Evolutionary conservation across 64 coral and sea anemone genomes (phyloP).

Genomic region (Platygyra sinensis): DNA sequence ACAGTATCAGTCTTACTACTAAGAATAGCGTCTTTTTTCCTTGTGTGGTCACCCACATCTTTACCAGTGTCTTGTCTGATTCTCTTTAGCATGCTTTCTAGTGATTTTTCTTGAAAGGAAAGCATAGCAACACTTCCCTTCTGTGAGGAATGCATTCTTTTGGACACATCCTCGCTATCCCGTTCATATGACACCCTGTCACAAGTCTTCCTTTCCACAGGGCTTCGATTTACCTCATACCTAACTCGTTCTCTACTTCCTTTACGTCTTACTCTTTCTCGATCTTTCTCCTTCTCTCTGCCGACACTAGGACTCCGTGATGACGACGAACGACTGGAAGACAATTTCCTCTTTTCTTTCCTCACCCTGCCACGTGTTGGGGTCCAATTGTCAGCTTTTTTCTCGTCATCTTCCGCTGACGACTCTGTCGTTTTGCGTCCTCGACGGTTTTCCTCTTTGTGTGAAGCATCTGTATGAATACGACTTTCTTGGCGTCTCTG

Average conservation of each 20-base stretch:
- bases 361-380: background rate
- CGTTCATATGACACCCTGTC: background rate
- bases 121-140: background rate
- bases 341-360: background rate
- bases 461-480: background rate
- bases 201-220: background rate
- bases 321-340: background rate
- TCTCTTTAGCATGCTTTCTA: background rate
- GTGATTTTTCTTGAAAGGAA: background rate
- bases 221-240: background rate
- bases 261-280: background rate
- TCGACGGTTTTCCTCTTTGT: background rate
- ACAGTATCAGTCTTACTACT: background rate
- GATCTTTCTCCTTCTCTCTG: background rate
- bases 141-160: background rate
- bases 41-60: background rate
- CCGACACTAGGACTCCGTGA: background rate
- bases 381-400: background rate
- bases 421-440: background rate
- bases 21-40: background rate
- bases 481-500: background rate
- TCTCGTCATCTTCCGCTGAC: background rate
- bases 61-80: conserved; percentile 15
- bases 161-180: background rate
- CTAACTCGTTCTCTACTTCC: background rate